Base-by-base conservation (phyloP, 1,140 invertebrate genomes). In the Subanguina moxae region DNA sequence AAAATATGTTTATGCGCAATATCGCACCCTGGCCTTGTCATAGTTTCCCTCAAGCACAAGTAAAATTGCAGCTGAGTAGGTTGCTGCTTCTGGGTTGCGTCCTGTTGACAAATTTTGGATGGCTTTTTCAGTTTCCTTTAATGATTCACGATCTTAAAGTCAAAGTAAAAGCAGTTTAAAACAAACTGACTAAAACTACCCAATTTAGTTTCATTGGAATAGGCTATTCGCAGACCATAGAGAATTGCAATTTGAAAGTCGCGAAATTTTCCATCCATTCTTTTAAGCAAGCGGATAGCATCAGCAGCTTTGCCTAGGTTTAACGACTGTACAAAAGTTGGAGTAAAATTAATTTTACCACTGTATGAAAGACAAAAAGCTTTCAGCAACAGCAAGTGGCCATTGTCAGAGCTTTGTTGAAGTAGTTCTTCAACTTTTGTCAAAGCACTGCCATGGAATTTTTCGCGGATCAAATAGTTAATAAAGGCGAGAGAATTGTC, bases 181-280 rank as follows among this genome's bases (percentile, higher is more conserved):
- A 27, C 1, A 75, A 1, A 3, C 21, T 8, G 42, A 57, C 21
- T 23, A 21, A 0, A 32, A 21, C 48, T 59, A 76, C 76, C 76
- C n/a, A 78, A 62, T n/a, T 25, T 63, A 27, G 19, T 57, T 57
- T 76, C 76, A 25, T 59, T 72, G 38, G n/a, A 27, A 42, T 76
- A 77, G 1, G 74, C 74, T 30, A 76, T 78, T 38, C 68, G 63
- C 9, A 78, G 52, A 3, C 57, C 62, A 57, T 52, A 42, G 7
- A 69, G 65, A n/a, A 76, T 46, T 1, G 76, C 72, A 11, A 76
- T 32, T 64, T 75, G 27, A 38, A 73, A 58, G 19, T 77, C 75
- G 17, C 57, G 15, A 13, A 56, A 45, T 17, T 74, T 48, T 27
- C 21, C 58, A 17, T 73, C 32, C 32, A 21, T 62, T 48, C 32